These are phyloP conservation scores for Cassiopea andromeda DNA, from an alignment of 30 jellyfish, hydroid and myxozoan genomes.

Conservation along the genomic window DNA sequence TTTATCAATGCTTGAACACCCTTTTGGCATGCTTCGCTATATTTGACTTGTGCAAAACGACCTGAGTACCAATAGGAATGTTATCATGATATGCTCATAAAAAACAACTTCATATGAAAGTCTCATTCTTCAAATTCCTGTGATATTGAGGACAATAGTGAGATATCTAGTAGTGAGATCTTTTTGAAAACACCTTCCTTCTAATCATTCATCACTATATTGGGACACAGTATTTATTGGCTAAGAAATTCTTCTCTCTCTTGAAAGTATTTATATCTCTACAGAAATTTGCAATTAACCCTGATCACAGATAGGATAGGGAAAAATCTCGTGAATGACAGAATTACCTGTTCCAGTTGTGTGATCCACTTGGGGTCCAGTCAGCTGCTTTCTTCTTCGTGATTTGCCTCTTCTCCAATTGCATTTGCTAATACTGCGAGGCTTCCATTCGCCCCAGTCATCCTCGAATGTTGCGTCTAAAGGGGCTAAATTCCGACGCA, in stretches of 20 bases:
- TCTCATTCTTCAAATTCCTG: background rate
- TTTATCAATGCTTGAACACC: slow-evolving; percentile 44
- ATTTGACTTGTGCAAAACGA: slow-evolving; percentile 54
- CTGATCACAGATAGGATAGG: background rate
- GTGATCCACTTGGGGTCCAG: slow-evolving; percentile 73
- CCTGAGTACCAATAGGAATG: slow-evolving; percentile 12
- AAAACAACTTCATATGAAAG: background rate
- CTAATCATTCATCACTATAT: background rate
- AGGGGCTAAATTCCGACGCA: background rate
- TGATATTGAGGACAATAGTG: background rate
- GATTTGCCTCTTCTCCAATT: slow-evolving; percentile 71
- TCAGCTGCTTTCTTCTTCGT: slow-evolving; percentile 19
- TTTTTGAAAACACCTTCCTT: background rate
- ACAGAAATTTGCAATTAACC: background rate
- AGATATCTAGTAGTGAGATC: background rate
- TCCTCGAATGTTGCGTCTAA: slow-evolving; percentile 59
- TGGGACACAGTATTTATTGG: background rate
- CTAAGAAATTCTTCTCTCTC: background rate
- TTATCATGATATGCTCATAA: background rate
- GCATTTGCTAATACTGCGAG: slow-evolving; percentile 58
- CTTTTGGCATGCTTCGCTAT: slow-evolving; percentile 46
- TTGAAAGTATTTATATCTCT: background rate
- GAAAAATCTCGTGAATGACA: background rate
- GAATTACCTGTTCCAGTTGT: slow-evolving; percentile 55
- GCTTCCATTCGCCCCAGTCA: slow-evolving; percentile 65